Base-by-base conservation (phyloP, 2,113 vertebrate species). In the Rhineura floridana region DNA sequence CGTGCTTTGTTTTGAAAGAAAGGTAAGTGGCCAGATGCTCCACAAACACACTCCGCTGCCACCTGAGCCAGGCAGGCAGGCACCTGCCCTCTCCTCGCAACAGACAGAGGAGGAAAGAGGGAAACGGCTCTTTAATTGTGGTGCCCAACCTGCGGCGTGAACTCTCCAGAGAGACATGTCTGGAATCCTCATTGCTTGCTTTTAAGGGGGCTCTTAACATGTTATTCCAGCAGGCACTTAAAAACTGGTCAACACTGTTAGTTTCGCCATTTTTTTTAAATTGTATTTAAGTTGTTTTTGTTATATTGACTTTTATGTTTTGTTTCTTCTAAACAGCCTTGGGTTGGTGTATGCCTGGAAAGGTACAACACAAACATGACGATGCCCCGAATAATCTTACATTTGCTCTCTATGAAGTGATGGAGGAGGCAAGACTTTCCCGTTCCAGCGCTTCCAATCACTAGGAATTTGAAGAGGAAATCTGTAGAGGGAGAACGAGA, bases 381-480 rank as follows among this genome's bases (percentile, higher is more conserved):
- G 5, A 42, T 2, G 48, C 39, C 9, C 21, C 10, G 6, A 69
- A 13, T 3, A 33, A 48, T 97, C 98, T 98, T 96, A 99, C 98
- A 99, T 93, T 99, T 98, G 96, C 97, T 98, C 92, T 99, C 98
- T 83, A 99, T 99, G 95, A 99, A 99, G 95, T 99, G 98, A 92
- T 99, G 98, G 55, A 99, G 98, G 79, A 99, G 98, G 95, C 98
- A 99, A 95, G 98, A 99, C 90, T 99, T 99, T 85, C 98, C 98
- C 3, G 98, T 97, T 80, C 98, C 98, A 0, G 98, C 98, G 46
- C 98, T 98, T 95, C 98, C 98, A 81, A 99, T 99, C 94, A 99
- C 98, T 91, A 99, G 97, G 96, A 98, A 99, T 97, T 99, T 99
- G 95, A 99, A 99, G 92, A 99, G 98, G 96, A 99, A 99, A 96